Evolutionary conservation across 2,888 invertebrate genomes (phyloP).

Genomic region (Xylota sylvarum): DNA sequence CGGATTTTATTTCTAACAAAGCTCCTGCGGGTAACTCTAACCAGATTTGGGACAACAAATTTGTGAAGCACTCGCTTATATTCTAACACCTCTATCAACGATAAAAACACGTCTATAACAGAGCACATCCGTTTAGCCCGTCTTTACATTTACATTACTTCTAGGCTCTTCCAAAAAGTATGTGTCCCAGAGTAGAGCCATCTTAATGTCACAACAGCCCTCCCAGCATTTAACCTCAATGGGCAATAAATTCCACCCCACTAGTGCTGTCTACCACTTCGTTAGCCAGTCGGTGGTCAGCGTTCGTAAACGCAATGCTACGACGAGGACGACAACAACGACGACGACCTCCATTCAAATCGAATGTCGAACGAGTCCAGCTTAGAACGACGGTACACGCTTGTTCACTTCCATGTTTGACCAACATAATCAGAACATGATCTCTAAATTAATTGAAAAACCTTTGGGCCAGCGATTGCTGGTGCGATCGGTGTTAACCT

Average conservation of each 20-base stretch:
- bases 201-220: slow-evolving; percentile 58
- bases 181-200: slow-evolving; percentile 22
- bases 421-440: slow-evolving; percentile 78
- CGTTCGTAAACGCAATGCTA: background rate
- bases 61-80: too few relatives aligned
- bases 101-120: too few relatives aligned
- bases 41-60: too few relatives aligned
- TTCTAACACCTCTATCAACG: too few relatives aligned
- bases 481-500: slow-evolving; percentile 71
- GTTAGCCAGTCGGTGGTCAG: background rate
- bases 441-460: slow-evolving; percentile 79
- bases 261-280: slow-evolving; percentile 13
- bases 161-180: slow-evolving; percentile 45
- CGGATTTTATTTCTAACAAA: too few relatives aligned
- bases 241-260: slow-evolving; percentile 57
- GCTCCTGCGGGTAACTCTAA: too few relatives aligned
- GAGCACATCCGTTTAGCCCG: too few relatives aligned
- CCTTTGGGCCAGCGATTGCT: slow-evolving; percentile 71
- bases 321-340: slow-evolving; percentile 11
- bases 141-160: too few relatives aligned
- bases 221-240: slow-evolving; percentile 57
- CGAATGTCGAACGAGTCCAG: slow-evolving; percentile 49
- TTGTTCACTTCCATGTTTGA: slow-evolving; percentile 72
- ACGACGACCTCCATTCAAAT: slow-evolving; percentile 57
- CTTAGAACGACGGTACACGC: slow-evolving; percentile 37